These are phyloP conservation scores for Luperina nickerlii DNA, from an alignment of 2,888 invertebrate species.

Conservation along the genomic window DNA sequence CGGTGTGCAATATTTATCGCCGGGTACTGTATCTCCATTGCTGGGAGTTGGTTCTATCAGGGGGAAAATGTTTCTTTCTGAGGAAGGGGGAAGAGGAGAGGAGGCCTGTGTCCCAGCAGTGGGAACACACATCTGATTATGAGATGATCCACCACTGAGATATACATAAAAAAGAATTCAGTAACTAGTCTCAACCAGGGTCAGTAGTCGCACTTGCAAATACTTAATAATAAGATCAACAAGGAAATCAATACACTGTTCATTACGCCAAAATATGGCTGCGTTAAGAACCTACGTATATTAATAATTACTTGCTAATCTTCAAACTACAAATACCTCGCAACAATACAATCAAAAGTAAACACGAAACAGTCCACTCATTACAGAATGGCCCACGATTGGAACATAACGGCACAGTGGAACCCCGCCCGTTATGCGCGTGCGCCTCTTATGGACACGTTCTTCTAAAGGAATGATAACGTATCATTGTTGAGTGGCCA, in stretches of 20 bases:
- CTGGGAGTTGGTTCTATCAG: neutral
- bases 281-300: neutral
- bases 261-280: neutral
- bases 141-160: too few species aligned
- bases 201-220: neutral
- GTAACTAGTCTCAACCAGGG: too few species aligned
- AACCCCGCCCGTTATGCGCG: conserved; percentile 37
- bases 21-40: neutral
- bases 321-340: neutral
- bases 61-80: too few species aligned
- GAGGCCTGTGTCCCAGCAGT: too few species aligned
- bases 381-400: conserved; percentile 37
- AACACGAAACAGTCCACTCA: conserved; percentile 11
- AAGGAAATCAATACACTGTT: neutral
- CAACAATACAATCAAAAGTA: conserved; percentile 1
- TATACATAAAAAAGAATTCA: too few species aligned
- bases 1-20: too few species aligned
- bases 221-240: neutral
- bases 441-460: conserved; percentile 42
- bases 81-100: too few species aligned
- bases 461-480: conserved; percentile 26
- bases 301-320: neutral
- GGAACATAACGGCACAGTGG: conserved; percentile 42
- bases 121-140: too few species aligned
- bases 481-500: conserved; percentile 17